Evolutionary conservation across 2,888 invertebrate species (phyloP), one percentile per base, ranked within the genome.

Genomic region (Tenthredo amoena): DNA sequence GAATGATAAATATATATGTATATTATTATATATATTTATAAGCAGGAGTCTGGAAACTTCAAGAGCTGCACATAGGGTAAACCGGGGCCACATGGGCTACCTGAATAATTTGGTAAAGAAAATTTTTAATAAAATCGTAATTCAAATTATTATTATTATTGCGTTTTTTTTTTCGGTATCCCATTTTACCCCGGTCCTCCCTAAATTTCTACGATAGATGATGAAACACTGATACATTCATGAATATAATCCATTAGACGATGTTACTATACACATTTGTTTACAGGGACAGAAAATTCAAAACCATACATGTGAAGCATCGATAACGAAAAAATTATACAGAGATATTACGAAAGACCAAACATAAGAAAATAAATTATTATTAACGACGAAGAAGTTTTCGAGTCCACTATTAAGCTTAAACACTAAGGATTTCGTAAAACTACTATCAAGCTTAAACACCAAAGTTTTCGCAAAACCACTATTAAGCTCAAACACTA

Each of bases 41-140:
- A 55, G 55, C 55, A 55, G 55, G 55, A 55, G 55, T n/a, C 55
- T 55, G n/a, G n/a, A n/a, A 55, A 55, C n/a, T 55, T 55, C 6
- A 55, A 55, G n/a, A 55, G n/a, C 55, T 55, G 55, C n/a, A 55
- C n/a, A 55, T 55, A 55, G 55, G 55, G n/a, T 55, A 55, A 55
- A n/a, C 55, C 55, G 55, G n/a, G 55, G 55, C n/a, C 18, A 55
- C n/a, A 55, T 55, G 55, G 55, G 55, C 55, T 55, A n/a, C 55
- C 55, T 55, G n/a, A 55, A 55, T 55, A 55, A 55, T 55, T 55
- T 55, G 55, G 18, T n/a, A 55, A 55, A 55, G n/a, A 55, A 55
- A n/a, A 50, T 50, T 55, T 55, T 55, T 18, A 55, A 55, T 55
- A 55, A 55, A 55, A 55, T 55, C 7, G 7, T 55, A 18, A n/a